Base-by-base conservation (phyloP, 2,113 vertebrate genomes). In the Hirundichthys speculiger region DNA sequence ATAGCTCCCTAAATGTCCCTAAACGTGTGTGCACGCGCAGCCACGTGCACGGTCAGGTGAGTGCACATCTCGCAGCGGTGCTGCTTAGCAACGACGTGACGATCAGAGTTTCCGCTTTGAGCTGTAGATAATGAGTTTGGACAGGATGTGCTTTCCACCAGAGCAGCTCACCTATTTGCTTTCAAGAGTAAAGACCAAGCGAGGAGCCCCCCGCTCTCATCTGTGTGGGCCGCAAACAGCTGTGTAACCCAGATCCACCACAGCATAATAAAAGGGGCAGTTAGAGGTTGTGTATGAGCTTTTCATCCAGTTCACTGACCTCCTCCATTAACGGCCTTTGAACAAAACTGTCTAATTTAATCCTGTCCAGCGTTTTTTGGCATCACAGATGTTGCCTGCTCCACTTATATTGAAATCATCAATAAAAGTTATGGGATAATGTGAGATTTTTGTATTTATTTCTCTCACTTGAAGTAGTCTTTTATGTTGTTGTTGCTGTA, bases 1-100 rank as follows among this genome's bases (percentile, higher is more conserved):
- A 80, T 38, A 8, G 0, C 54, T 50, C n/a, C n/a, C 40, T 54
- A 70, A 70, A 60, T 77, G 71, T 65, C 39, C 52, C 52, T 14
- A 56, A 63, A 69, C 41, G 48, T 58, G 64, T 48, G 61, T 73
- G 70, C 54, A 64, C 68, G 5, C n/a, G n/a, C n/a, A n/a, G n/a
- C n/a, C 72, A 67, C 39, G 10, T 52, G 62, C 73, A 45, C 39
- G 18, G 8, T 71, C 82, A 82, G 74, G 79, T 84, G 75, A 80
- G 64, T 57, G 82, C 85, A 79, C 63, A 80, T 83, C 74, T 67
- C 69, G 64, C 69, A 62, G 65, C 13, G 40, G 41, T 61, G 89
- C 83, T 90, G 91, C 91, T 86, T 80, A 88, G 90, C 91, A 91
- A 92, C 90, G 10, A 57, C 55, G 72, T 81, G 81, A 80, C 79